Base-by-base conservation (phyloP, 2,113 vertebrate species). In the Pelecanus crispus region DNA sequence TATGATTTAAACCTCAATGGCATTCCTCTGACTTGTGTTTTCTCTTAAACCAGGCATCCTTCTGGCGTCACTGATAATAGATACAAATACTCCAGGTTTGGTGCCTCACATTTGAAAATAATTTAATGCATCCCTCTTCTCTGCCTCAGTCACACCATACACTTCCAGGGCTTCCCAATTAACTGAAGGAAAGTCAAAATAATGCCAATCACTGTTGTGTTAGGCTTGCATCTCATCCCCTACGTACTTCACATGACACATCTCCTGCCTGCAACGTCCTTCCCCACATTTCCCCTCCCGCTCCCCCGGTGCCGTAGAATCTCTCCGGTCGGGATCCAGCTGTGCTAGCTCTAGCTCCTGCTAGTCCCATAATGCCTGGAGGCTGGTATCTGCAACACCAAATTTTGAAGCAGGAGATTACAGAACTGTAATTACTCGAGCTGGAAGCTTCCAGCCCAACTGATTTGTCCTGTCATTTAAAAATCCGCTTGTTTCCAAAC, bases 371-470 rank as follows among this genome's bases (percentile, higher is more conserved):
- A 18, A 22, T 2, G 1, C 53, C 84, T 24, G 16, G 29, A 42
- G 72, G 7, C 6, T 31, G 36, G 5, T 34, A 32, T 21, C 58
- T 45, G 7, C 19, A 17, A 9, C 28, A 25, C 71, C 38, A 55
- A 8, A 5, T 15, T 31, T 19, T 10, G 53, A 81, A 81, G 38
- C 36, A 77, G 40, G 32, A 80, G 67, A 92, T 86, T 45, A 50
- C 40, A 92, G 65, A 74, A 19, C 88, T 40, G 32, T 26, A 83
- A 90, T 90, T 88, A 55, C 42, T 70, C 0, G 59, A 95, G 90
- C 88, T 81, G 50, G 71, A 83, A 90, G 94, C 92, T 90, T 73
- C 67, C 92, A 94, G 68, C 88, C 79, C 82, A 19, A 25, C 67
- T 55, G 67, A 88, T 92, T 81, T 47, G 42, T 38, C 56, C 93